phyloP scores from a whole-genome alignment of 2,113 vertebrate species.

The Clinocottus analis region DNA sequence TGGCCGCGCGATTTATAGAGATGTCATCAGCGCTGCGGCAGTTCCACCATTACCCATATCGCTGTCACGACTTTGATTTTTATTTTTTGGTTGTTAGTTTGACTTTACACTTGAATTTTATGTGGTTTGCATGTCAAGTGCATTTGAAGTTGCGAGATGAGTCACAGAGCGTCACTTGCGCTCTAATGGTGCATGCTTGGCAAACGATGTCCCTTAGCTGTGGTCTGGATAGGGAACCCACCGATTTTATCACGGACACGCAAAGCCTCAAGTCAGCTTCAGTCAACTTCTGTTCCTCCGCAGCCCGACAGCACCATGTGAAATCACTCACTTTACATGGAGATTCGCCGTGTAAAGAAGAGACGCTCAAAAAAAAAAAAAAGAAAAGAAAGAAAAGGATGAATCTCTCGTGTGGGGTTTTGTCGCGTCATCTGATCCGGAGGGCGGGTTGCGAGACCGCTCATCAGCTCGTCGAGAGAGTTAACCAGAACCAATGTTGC shows the following conservation, averaged over 20 bases:
- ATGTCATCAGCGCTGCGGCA: background rate
- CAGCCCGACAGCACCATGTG: slow-evolving; percentile 56
- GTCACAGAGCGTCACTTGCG: slow-evolving; percentile 59
- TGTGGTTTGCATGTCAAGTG: slow-evolving; percentile 66
- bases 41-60: slow-evolving; percentile 15
- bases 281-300: slow-evolving; percentile 42
- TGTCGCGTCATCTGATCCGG: slow-evolving; percentile 37
- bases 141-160: slow-evolving; percentile 68
- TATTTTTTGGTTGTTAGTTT: slow-evolving; percentile 31
- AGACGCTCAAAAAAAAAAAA: slow-evolving; percentile 8
- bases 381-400: no score
- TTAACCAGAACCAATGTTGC: slow-evolving; percentile 59
- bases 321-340: slow-evolving; percentile 57
- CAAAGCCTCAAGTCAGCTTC: slow-evolving; percentile 58
- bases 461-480: slow-evolving; percentile 49
- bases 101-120: slow-evolving; percentile 39
- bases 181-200: slow-evolving; percentile 68
- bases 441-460: slow-evolving; percentile 34
- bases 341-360: slow-evolving; percentile 42
- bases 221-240: slow-evolving; percentile 64
- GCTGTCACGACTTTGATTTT: slow-evolving; percentile 5
- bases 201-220: slow-evolving; percentile 64
- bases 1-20: background rate
- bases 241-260: slow-evolving; percentile 63
- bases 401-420: slow-evolving; percentile 19